Base-by-base conservation (phyloP, 37 sponge, comb jelly and placozoan species). In the Amphimedon queenslandica region DNA sequence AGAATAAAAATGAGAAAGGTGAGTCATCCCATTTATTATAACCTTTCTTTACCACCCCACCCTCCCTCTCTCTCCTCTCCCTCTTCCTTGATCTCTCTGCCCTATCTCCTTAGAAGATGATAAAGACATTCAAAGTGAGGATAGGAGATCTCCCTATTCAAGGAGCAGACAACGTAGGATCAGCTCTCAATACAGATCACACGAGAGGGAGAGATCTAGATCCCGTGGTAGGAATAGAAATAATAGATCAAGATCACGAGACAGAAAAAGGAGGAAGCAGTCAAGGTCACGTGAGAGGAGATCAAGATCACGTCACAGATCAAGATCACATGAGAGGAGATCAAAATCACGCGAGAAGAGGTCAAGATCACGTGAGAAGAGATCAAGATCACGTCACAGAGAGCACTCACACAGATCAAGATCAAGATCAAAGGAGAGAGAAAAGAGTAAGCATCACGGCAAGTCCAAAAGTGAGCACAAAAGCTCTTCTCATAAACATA, bases 361-460 rank as follows among this genome's bases (percentile, higher is more conserved):
- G 13, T 47, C 53, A 13, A 8, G 53, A 13, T 47, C 53, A 8
- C 53, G 32, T 25, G 69, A 70, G 38, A 47, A 56, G 27, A 13
- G 78, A 61, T 1, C 13, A 29, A 33, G 57, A 55, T 79, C 71
- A 40, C 35, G 36, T 20, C 63, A 69, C 36, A 66, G 69, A 66
- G 35, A 13, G 4, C 24, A 40, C 5, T 65, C 63, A 29, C 28
- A 38, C n/a, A 63, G 71, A 4, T 38, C 71, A 70, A 70, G 71
- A 70, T 70, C 71, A 65, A 25, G 66, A 11, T 35, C 36, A 35
- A 30, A 3, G 66, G 66, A 65, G 21, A 31, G 34, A 65, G 10
- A 4, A 25, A 29, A 25, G 28, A 58, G 5, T 25, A 3, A 58
- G 25, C 60, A 4, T 58, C 60, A 58, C 60, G 28, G 60, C 4